These are phyloP conservation scores for Papilio machaon DNA, from an alignment of 1,140 invertebrate species.

Conservation along the genomic window DNA sequence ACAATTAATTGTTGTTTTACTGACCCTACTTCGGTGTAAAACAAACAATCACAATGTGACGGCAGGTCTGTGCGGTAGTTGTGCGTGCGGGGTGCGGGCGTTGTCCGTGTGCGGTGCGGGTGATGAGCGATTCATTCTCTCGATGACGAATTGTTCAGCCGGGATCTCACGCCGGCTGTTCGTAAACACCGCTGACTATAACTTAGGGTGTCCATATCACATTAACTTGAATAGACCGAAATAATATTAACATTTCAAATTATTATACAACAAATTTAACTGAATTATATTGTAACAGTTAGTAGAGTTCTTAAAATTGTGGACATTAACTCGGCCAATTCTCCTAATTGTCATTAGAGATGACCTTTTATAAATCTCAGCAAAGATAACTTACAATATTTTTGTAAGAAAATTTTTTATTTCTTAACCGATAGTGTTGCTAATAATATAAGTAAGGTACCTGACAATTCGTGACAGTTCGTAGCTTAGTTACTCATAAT, in stretches of 20 bases:
- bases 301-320: no score
- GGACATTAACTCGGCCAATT: no score
- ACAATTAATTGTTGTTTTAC: conserved; percentile 24
- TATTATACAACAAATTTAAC: neutral
- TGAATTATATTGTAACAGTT: no score
- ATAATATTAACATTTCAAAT: neutral
- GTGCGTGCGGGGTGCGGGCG: conserved; percentile 6
- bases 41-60: neutral
- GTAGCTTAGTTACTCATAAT: no score
- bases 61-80: conserved; percentile 12
- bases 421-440: no score
- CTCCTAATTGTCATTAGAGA: no score
- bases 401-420: no score
- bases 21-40: conserved; percentile 13
- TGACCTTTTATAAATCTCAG: no score
- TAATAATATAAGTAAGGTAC: no score
- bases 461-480: no score
- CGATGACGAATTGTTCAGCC: conserved; percentile 72
- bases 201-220: conserved; percentile 42
- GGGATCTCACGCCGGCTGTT: conserved; percentile 58
- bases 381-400: no score
- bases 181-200: conserved; percentile 58
- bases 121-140: conserved; percentile 72
- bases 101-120: conserved; percentile 40
- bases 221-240: neutral